These are phyloP conservation scores for Microtus pennsylvanicus DNA, from an alignment of 2,113 vertebrate species.

Conservation along the genomic window DNA sequence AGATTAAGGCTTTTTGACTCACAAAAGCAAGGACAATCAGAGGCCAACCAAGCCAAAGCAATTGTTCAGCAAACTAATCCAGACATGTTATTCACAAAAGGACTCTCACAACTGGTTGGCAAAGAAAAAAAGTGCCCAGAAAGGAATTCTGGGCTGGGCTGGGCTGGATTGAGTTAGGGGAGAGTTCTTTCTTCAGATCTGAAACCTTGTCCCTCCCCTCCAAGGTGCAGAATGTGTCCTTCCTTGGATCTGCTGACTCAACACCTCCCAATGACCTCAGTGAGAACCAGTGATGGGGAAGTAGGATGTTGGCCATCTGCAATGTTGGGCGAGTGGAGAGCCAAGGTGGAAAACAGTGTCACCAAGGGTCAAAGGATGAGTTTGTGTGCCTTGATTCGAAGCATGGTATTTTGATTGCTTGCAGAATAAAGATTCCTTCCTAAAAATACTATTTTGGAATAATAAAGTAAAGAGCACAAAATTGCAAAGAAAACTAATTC, in stretches of 20 bases:
- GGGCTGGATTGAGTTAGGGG: background rate
- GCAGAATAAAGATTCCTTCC: background rate
- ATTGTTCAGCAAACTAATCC: slow-evolving; percentile 77
- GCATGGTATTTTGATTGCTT: background rate
- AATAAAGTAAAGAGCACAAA: slow-evolving; percentile 14
- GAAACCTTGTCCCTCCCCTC: background rate
- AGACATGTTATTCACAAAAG: slow-evolving; percentile 67
- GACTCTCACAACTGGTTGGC: slow-evolving; percentile 39
- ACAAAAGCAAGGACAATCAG: slow-evolving; percentile 80
- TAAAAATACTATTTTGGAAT: background rate
- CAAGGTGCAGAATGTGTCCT: background rate
- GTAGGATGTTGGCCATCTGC: background rate
- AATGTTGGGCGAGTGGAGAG: too few relatives aligned
- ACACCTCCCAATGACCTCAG: background rate
- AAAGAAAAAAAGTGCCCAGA: background rate
- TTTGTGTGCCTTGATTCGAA: background rate
- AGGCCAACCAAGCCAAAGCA: slow-evolving; percentile 70
- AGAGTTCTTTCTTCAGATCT: background rate
- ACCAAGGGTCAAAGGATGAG: background rate
- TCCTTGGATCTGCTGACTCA: background rate
- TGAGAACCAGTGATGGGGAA: background rate
- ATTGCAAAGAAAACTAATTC: slow-evolving; percentile 38
- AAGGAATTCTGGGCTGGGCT: background rate
- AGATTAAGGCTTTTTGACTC: slow-evolving; percentile 81
- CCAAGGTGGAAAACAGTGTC: background rate